These are phyloP conservation scores for Lagopus muta DNA, from an alignment of 2,113 vertebrate species.

Conservation along the genomic window DNA sequence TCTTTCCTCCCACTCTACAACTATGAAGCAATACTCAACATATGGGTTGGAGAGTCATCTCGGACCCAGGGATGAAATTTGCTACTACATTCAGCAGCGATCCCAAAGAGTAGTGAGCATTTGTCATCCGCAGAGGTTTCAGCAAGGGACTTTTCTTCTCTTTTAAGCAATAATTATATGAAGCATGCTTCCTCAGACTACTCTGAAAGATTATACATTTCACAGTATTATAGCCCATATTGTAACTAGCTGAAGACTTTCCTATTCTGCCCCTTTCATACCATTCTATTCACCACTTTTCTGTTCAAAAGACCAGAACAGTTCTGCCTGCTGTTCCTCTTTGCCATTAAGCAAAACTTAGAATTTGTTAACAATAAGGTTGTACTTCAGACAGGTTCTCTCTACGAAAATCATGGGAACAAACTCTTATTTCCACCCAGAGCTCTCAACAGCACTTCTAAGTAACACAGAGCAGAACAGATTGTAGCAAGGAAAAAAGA, in stretches of 20 bases:
- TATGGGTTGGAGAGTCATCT: not conserved
- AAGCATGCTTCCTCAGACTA: not conserved
- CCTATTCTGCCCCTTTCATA: not conserved
- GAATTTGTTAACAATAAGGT: not conserved
- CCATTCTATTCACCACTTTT: not conserved
- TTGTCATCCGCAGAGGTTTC: not conserved
- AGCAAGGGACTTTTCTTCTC: not conserved
- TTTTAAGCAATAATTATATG: not conserved
- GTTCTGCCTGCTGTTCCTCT: not conserved
- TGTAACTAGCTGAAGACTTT: not conserved
- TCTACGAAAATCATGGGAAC: not conserved
- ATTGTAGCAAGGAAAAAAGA: not conserved
- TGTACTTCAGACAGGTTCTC: not conserved
- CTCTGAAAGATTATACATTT: not conserved
- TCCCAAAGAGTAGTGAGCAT: not conserved
- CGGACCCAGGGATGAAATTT: not conserved
- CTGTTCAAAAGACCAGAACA: not conserved
- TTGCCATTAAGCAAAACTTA: not conserved
- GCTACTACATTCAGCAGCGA: not conserved
- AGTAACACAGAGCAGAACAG: not conserved
- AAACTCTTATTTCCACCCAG: not conserved
- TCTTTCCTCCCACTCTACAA: slow-evolving; percentile 34
- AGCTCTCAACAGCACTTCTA: not conserved
- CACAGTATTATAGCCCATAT: not conserved
- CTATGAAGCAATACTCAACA: not conserved